Evolutionary conservation across 2,888 invertebrate species (phyloP).

Genomic region (Atrina japonica): DNA sequence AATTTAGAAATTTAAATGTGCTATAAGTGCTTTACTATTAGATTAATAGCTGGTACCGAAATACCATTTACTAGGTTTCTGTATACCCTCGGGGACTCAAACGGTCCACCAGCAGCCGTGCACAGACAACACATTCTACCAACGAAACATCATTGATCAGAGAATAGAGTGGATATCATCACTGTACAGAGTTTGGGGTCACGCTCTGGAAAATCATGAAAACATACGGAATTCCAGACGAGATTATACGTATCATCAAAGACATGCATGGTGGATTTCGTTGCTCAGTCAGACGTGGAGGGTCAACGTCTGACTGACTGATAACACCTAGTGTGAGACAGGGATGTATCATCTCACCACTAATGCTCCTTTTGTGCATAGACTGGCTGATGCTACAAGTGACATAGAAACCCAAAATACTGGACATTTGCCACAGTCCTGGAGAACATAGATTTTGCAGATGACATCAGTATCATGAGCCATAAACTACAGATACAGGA

Average conservation of each 20-base stretch:
- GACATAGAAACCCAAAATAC: too few relatives aligned
- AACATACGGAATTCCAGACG: constrained; percentile 17
- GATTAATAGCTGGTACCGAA: too few relatives aligned
- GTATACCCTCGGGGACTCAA: too few relatives aligned
- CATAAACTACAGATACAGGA: background rate
- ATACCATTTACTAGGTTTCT: too few relatives aligned
- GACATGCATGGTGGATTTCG: constrained; percentile 8
- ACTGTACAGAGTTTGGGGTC: background rate
- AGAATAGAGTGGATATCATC: constrained; percentile 19
- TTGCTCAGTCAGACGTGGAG: constrained; percentile 15
- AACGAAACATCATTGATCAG: constrained; percentile 17
- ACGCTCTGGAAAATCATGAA: constrained; percentile 25
- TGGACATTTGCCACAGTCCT: too few relatives aligned
- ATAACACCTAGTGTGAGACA: constrained; percentile 31
- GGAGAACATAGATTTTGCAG: too few relatives aligned
- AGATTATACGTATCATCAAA: constrained; percentile 14
- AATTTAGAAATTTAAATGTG: too few relatives aligned
- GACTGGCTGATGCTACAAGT: constrained; percentile 13
- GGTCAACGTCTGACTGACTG: constrained; percentile 11
- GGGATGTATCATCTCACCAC: constrained; percentile 28
- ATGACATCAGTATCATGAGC: too few relatives aligned
- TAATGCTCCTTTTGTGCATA: constrained; percentile 20
- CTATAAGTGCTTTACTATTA: too few relatives aligned
- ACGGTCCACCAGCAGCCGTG: too few relatives aligned
- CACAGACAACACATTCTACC: constrained; percentile 9